Evolutionary conservation across 2,797 vertebrate species (phyloP).

Genomic region (Lagocephalus sceleratus): DNA sequence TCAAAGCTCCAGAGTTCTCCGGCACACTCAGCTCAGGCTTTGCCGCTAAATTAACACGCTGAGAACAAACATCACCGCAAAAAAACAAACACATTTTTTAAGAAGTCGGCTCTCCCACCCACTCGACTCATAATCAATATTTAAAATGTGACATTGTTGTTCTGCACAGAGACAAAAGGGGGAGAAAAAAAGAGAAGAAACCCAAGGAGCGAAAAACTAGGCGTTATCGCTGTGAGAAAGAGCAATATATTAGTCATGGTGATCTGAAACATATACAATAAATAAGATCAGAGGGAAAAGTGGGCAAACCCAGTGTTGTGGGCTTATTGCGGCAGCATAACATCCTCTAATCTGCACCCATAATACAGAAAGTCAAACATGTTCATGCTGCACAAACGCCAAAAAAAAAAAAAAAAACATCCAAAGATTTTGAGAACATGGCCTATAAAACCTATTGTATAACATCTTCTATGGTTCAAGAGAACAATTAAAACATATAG

Average conservation of each 20-base stretch:
- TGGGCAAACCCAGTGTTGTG: conserved; percentile 6
- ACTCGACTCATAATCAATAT: conserved; percentile 51
- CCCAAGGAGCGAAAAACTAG: conserved; percentile 10
- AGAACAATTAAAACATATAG: too few species aligned
- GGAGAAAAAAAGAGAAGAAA: conserved; percentile 14
- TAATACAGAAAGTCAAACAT: conserved; percentile 7
- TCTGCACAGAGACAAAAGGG: conserved; percentile 29
- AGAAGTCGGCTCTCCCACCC: conserved; percentile 47
- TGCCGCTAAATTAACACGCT: conserved; percentile 52
- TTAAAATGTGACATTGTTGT: conserved; percentile 50
- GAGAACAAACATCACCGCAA: conserved; percentile 54
- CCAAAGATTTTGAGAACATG: neutral
- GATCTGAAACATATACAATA: conserved; percentile 17
- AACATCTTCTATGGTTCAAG: neutral
- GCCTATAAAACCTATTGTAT: neutral
- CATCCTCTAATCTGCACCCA: conserved; percentile 8
- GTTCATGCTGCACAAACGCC: neutral
- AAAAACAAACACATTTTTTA: conserved; percentile 50
- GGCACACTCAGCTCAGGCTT: conserved; percentile 49
- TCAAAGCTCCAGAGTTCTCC: conserved; percentile 59
- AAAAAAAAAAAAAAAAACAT: neutral
- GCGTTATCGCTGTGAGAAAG: conserved; percentile 13
- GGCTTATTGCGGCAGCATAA: conserved; percentile 16
- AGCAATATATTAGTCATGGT: conserved; percentile 21
- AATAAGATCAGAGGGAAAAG: conserved; percentile 26